Evolutionary conservation across 2,113 vertebrate genomes (phyloP).

Genomic region (Salvelinus namaycush): DNA sequence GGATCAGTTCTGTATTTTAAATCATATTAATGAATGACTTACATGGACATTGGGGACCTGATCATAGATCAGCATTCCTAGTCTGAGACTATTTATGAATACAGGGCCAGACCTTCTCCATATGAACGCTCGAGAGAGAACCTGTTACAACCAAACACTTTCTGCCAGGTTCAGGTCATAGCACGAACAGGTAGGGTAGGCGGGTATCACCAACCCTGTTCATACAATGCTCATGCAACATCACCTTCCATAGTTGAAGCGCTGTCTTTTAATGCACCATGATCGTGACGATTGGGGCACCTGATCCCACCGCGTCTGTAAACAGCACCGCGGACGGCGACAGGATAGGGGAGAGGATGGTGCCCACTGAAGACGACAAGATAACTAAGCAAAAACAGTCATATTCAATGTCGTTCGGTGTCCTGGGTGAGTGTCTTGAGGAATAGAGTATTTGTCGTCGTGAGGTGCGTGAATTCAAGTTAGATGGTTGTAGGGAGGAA

Average conservation of each 20-base stretch:
- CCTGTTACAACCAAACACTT: too few species aligned
- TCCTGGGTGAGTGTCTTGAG: conserved; percentile 58
- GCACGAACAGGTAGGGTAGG: conserved; percentile 1
- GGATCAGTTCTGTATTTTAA: too few species aligned
- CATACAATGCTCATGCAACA: conserved; percentile 30
- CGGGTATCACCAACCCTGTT: neutral
- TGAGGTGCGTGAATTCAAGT: neutral
- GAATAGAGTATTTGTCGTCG: neutral
- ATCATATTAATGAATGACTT: too few species aligned
- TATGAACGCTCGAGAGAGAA: too few species aligned
- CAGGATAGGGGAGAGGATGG: conserved; percentile 59
- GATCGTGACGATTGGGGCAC: conserved; percentile 34
- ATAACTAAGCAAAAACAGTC: conserved; percentile 31
- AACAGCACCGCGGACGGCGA: conserved; percentile 42
- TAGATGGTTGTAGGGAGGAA: neutral
- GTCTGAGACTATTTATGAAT: too few species aligned
- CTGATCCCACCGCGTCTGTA: conserved; percentile 45
- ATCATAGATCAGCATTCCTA: too few species aligned
- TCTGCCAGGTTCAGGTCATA: too few species aligned
- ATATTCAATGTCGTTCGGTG: conserved; percentile 45
- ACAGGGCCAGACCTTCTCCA: too few species aligned
- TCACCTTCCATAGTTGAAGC: conserved; percentile 7
- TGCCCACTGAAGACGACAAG: conserved; percentile 52
- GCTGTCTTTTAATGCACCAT: conserved; percentile 23
- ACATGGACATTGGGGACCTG: too few species aligned